A percentile compares a stretch with the other conserved stretches of the same genome.
phyloP scores from a whole-genome alignment of 2,888 invertebrate genomes.

The Ceramica pisi region DNA sequence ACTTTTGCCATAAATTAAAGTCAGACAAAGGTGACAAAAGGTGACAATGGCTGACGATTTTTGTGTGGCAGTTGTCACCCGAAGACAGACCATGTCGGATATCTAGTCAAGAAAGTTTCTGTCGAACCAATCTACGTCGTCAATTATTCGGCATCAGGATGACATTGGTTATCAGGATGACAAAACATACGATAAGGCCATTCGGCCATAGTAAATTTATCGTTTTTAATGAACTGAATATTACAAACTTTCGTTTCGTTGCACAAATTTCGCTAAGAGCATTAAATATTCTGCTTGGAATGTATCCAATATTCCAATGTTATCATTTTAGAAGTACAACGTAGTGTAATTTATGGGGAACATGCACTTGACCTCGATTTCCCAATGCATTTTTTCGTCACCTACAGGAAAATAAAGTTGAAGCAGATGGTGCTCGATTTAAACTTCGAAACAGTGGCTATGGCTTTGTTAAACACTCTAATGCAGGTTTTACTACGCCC shows the following conservation, averaged over 20 bases:
- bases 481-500: no score
- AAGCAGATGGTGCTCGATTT: no score
- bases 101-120: background rate
- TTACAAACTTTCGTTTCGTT: no score
- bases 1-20: no score
- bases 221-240: no score
- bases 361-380: background rate
- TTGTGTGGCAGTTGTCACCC: background rate
- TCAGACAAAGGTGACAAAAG: no score
- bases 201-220: no score
- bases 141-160: background rate
- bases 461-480: no score
- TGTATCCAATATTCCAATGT: slow-evolving; percentile 9
- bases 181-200: no score
- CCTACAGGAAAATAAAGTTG: background rate
- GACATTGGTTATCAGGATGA: background rate
- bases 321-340: background rate
- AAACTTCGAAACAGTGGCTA: no score
- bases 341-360: slow-evolving; percentile 2
- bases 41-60: no score
- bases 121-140: no score
- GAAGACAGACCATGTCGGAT: background rate
- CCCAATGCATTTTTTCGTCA: background rate
- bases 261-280: background rate
- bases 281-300: slow-evolving; percentile 13